Base-by-base conservation (phyloP, 1,140 invertebrate species). In the Leptonema lineaticorne region DNA sequence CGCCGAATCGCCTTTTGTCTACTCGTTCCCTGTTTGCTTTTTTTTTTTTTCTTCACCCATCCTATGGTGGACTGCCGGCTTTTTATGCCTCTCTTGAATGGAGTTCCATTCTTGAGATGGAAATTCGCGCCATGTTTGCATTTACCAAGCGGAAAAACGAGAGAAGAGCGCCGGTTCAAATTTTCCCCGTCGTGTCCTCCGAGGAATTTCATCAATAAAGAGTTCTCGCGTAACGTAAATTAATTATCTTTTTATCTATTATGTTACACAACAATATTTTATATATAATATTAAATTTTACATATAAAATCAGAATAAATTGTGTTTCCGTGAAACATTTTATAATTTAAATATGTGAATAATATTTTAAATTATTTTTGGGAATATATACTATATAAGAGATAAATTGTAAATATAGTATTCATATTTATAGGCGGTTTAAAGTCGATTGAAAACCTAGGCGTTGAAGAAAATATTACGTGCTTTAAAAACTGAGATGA, bases 81-180 rank as follows among this genome's bases (percentile, higher is more conserved):
- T 41, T 41, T 41, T 41, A 41, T 41, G 37, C 37, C 37, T 41
- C 37, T 41, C 37, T 53, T 53, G 22, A 20, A 11, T 11, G 50
- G 22, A 22, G 50, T 53, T 22, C 50, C 50, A 53, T 53, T 53
- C 50, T 53, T 24, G 18, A 9, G 50, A 53, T 53, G 50, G 50
- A 53, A 53, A 53, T 53, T 53, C 50, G 20, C 50, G 20, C n/a
- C 20, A 24, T 53, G 50, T 53, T 53, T 53, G 50, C 50, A 53
- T 53, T 22, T n/a, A n/a, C n/a, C n/a, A n/a, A n/a, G n/a, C 50
- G 20, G 11, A 53, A 8, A 26, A 24, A 9, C n/a, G 50, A 53
- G 27, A 24, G 50, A 53, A 53, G 27, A 7, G 20, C 50, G 24
- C 8, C 22, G 8, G 50, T 53, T 53, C 20, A 53, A 53, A 53